Conservation (phyloP, 2,888 invertebrate genomes). For the Celastrina argiolus region DNA sequence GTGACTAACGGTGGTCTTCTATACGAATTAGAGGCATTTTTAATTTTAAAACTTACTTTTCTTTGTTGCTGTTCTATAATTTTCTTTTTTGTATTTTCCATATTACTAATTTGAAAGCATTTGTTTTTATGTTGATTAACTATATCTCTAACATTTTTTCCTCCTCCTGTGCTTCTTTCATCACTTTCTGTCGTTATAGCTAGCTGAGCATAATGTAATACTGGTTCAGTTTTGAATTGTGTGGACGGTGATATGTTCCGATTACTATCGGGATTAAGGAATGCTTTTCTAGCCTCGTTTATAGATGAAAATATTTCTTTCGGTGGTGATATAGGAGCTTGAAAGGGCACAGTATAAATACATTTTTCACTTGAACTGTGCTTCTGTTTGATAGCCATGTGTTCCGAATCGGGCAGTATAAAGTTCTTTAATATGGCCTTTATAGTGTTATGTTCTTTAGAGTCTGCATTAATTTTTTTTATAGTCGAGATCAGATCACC, state of each 20-base stretch:
- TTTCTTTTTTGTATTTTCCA: constrained; percentile 18
- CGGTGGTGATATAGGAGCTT: constrained; percentile 46
- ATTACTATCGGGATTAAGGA: constrained; percentile 59
- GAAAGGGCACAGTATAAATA: constrained; percentile 61
- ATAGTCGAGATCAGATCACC: constrained; percentile 60
- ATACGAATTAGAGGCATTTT: constrained; percentile 66
- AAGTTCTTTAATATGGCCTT: constrained; percentile 64
- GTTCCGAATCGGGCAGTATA: constrained; percentile 56
- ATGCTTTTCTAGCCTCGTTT: constrained; percentile 62
- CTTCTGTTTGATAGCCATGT: constrained; percentile 68
- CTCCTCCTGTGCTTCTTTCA: constrained; percentile 72
- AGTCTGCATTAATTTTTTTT: constrained; percentile 54
- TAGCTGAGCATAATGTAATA: constrained; percentile 64
- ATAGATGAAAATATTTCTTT: constrained; percentile 56
- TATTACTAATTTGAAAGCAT: constrained; percentile 4
- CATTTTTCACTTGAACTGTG: constrained; percentile 53
- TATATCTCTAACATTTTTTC: constrained; percentile 41
- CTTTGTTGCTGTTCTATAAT: constrained; percentile 50
- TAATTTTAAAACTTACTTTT: constrained; percentile 80
- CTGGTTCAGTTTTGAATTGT: constrained; percentile 42
- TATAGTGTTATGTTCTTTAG: constrained; percentile 59
- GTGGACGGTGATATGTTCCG: constrained; percentile 34
- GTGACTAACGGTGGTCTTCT: constrained; percentile 61
- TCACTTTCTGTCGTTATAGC: constrained; percentile 62
- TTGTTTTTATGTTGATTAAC: constrained; percentile 39